These are phyloP conservation scores for Watsonalla cultraria DNA, from an alignment of 2,888 invertebrate species.

Conservation along the genomic window DNA sequence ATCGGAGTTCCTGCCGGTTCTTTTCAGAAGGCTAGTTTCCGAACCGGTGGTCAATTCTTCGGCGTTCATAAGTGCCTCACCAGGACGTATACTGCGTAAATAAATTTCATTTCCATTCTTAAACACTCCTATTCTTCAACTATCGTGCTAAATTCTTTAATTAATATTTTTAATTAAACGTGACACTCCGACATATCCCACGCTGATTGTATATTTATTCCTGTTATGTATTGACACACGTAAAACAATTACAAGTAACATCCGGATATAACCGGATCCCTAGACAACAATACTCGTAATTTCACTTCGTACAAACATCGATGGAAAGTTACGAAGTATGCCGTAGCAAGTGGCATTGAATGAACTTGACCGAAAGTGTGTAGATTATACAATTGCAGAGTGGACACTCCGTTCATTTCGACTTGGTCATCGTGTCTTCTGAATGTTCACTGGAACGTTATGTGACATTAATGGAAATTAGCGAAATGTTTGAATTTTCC, in stretches of 20 bases:
- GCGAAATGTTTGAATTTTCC: too few relatives aligned
- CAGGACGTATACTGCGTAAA: too few relatives aligned
- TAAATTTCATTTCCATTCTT: too few relatives aligned
- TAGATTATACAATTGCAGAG: background rate
- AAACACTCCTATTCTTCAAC: too few relatives aligned
- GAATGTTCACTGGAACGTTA: too few relatives aligned
- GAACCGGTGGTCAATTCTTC: too few relatives aligned
- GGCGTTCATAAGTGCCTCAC: too few relatives aligned
- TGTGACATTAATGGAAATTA: too few relatives aligned
- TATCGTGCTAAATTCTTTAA: too few relatives aligned
- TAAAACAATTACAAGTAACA: background rate
- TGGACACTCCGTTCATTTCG: background rate
- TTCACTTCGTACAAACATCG: constrained; percentile 35
- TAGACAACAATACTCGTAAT: constrained; percentile 10
- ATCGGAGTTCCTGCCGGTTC: too few relatives aligned
- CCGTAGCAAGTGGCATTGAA: constrained; percentile 38
- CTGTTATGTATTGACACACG: background rate
- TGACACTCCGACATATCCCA: background rate
- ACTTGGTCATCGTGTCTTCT: too few relatives aligned
- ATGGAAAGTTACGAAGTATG: constrained; percentile 44
- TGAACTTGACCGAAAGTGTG: constrained; percentile 35
- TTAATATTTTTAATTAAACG: background rate
- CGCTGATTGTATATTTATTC: background rate
- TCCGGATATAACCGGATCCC: background rate
- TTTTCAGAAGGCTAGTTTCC: too few relatives aligned